Evolutionary conservation across 2,113 vertebrate genomes (phyloP).

Genomic region (Isichthys henryi): DNA sequence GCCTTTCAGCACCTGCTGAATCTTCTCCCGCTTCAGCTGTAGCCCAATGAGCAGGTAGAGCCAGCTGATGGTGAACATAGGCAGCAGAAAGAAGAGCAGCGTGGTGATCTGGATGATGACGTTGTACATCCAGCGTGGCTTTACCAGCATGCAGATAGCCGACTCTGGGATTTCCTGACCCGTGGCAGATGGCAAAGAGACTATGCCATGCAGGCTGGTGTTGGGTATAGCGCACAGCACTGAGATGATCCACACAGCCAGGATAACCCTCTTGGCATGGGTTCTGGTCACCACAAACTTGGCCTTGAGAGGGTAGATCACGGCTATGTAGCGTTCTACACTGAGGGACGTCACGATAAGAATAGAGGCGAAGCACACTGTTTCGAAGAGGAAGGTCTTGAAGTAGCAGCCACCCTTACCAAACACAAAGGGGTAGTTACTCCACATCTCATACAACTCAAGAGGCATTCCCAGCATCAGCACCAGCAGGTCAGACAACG

Average conservation of each 20-base stretch:
- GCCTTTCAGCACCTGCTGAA: not conserved
- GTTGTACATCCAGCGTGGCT: slow-evolving; percentile 53
- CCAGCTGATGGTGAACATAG: slow-evolving; percentile 53
- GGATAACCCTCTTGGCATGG: slow-evolving; percentile 55
- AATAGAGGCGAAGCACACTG: slow-evolving; percentile 61
- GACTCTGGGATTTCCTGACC: slow-evolving; percentile 50
- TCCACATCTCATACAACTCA: slow-evolving; percentile 59
- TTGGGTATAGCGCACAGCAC: slow-evolving; percentile 59
- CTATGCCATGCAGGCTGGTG: slow-evolving; percentile 55
- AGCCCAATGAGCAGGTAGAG: slow-evolving; percentile 61
- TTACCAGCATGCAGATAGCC: slow-evolving; percentile 46
- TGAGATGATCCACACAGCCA: slow-evolving; percentile 51
- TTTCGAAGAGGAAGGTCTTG: slow-evolving; percentile 62
- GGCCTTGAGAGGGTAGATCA: slow-evolving; percentile 59
- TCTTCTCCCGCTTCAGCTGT: slow-evolving; percentile 39
- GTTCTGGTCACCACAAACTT: slow-evolving; percentile 46
- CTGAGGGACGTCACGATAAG: slow-evolving; percentile 61
- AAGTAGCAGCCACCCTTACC: slow-evolving; percentile 58
- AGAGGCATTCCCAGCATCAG: slow-evolving; percentile 58
- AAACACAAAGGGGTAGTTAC: slow-evolving; percentile 59
- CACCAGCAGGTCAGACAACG: slow-evolving; percentile 58
- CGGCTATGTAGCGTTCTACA: slow-evolving; percentile 56
- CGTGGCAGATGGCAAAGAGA: slow-evolving; percentile 30
- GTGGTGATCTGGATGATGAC: slow-evolving; percentile 50
- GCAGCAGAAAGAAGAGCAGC: slow-evolving; percentile 56